phyloP scores from a whole-genome alignment of 1,140 invertebrate genomes.

The Drosophila watanabei region DNA sequence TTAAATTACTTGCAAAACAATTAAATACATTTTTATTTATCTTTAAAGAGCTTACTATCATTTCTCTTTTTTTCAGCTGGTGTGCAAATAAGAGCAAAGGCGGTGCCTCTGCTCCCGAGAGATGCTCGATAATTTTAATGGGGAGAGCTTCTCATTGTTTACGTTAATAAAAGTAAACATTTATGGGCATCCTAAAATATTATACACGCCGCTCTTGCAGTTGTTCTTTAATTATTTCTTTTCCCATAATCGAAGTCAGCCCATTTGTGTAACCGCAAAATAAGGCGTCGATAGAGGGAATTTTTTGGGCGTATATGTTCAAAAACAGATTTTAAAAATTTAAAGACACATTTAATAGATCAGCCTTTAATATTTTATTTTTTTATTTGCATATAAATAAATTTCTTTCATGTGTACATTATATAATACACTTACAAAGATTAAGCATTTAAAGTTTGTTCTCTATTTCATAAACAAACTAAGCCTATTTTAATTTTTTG shows the following conservation, averaged over 20 bases:
- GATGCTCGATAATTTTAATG: conserved; percentile 4
- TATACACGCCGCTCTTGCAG: conserved; percentile 6
- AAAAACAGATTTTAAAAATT: neutral
- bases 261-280: neutral
- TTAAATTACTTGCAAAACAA: neutral
- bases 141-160: conserved; percentile 19
- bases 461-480: too few relatives aligned
- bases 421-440: too few relatives aligned
- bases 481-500: too few relatives aligned
- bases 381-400: neutral
- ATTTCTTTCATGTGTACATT: too few relatives aligned
- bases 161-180: conserved; percentile 41
- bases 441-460: too few relatives aligned
- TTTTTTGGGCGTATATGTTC: neutral
- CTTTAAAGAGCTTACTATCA: neutral
- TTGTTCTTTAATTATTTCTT: conserved; percentile 11
- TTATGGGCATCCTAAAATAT: conserved; percentile 23
- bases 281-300: neutral
- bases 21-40: neutral
- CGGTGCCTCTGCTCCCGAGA: conserved; percentile 5
- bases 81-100: conserved; percentile 26
- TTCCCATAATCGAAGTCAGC: neutral
- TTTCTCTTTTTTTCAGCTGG: conserved; percentile 23
- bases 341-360: too few relatives aligned
- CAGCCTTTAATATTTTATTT: neutral